Base-by-base conservation (phyloP, 2,888 invertebrate species). In the Hermaeophaga mercurialis region DNA sequence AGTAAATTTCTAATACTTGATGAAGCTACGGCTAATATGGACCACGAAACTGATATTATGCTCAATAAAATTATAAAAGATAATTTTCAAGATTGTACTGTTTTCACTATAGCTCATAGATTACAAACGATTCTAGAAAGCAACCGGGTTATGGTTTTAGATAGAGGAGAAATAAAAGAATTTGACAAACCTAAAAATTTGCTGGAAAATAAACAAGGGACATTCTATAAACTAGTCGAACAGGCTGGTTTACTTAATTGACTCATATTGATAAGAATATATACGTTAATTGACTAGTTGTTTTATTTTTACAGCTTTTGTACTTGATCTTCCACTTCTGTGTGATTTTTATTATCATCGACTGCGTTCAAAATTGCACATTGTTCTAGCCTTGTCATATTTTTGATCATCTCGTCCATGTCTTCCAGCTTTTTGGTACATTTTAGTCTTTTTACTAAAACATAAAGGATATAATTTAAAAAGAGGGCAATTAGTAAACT, bases 151-250 rank as follows among this genome's bases (percentile, higher is more conserved):
- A 66, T 82, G 65, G 81, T 82, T 7, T 28, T 84, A 58, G 80
- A 82, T 63, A 78, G 79, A 47, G 84, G 84, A 11, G 58, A 66
- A 47, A 64, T 73, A n/a, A 65, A 63, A 18, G 70, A 73, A 38
- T 71, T 69, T 60, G 71, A 69, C 47, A 47, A 61, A 12, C 71
- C 72, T 5, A 36, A 26, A 1, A 62, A 28, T 65, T 73, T 90
- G 44, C 70, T 90, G 49, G 80, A 82, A 14, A 81, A 84, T 66
- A 85, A 62, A 76, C 81, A 9, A 76, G 85, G 88, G 0, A 80
- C 82, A 52, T 84, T 91, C 69, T 84, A 85, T 62, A 76, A 82
- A 8, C 38, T 52, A 66, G 87, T 90, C 1, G 82, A 86, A 38
- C 85, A 89, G 68, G 86, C 86, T 0, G 90, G 89, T 8, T 85